Evolutionary conservation across 2,888 invertebrate species (phyloP).

Genomic region (Zygothrica quintamaculata): DNA sequence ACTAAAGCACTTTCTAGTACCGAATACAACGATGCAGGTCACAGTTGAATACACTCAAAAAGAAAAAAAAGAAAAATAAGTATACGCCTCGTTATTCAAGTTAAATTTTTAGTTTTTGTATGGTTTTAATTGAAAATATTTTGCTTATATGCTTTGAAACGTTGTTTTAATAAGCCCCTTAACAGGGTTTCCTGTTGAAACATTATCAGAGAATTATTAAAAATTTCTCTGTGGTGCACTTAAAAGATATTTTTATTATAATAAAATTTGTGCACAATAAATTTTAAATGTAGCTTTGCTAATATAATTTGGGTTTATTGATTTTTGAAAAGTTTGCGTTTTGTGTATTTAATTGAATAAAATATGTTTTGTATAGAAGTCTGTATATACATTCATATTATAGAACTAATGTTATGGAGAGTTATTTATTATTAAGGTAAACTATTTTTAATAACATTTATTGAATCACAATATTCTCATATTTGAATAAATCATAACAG

Average conservation of each 20-base stretch:
- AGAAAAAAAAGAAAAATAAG: constrained; percentile 60
- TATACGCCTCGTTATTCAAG: constrained; percentile 55
- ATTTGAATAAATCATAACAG: not conserved
- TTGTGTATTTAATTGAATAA: constrained; percentile 19
- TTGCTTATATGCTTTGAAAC: constrained; percentile 60
- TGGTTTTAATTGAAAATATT: constrained; percentile 41
- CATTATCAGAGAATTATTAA: constrained; percentile 26
- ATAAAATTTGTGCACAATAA: constrained; percentile 43
- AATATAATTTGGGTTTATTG: constrained; percentile 12
- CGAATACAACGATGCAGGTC: constrained; percentile 49
- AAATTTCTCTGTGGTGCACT: constrained; percentile 53
- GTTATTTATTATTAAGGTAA: constrained; percentile 26
- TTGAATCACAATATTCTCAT: not conserved
- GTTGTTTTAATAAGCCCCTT: constrained; percentile 52
- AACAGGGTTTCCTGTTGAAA: constrained; percentile 22
- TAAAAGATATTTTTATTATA: constrained; percentile 41
- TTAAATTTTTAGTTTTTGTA: constrained; percentile 31
- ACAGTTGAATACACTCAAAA: constrained; percentile 51
- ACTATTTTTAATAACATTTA: constrained; percentile 1
- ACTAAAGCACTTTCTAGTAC: constrained; percentile 56
- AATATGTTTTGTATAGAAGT: constrained; percentile 34
- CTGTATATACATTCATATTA: constrained; percentile 28
- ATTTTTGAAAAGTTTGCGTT: constrained; percentile 18
- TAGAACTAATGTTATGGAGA: constrained; percentile 7
- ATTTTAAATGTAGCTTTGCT: constrained; percentile 36